A percentile compares a stretch with the other conserved stretches of the same genome.
phyloP scores from a whole-genome alignment of 2,888 invertebrate genomes.

The Drosophila sordidapex region DNA sequence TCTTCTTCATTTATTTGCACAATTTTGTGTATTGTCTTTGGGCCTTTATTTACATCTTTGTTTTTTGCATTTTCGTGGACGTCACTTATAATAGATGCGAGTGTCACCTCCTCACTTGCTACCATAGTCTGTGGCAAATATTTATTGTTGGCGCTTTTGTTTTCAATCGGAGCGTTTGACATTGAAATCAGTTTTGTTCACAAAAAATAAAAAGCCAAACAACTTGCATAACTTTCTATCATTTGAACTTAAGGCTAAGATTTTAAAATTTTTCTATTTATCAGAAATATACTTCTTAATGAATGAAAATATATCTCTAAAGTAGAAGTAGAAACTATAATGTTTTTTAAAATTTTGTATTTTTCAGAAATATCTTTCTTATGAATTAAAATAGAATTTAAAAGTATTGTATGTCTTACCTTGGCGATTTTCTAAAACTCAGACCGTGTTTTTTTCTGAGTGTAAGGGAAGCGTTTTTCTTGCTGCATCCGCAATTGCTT shows the following conservation, averaged over 20 bases:
- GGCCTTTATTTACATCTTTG: constrained; percentile 2
- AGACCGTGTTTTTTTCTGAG: neutral
- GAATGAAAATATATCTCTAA: no score
- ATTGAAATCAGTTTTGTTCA: constrained; percentile 35
- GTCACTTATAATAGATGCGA: constrained; percentile 58
- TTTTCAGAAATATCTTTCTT: no score
- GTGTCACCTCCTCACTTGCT: constrained; percentile 31
- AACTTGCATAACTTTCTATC: neutral
- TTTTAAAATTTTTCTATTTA: neutral
- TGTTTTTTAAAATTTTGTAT: neutral
- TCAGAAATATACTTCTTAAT: no score
- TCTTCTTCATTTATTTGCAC: constrained; percentile 46
- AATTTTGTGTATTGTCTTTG: constrained; percentile 22
- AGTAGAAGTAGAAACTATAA: neutral
- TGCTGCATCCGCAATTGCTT: constrained; percentile 12
- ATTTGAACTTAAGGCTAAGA: neutral
- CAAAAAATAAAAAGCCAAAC: neutral
- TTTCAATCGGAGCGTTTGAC: constrained; percentile 45
- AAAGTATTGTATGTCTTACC: neutral
- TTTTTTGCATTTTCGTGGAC: constrained; percentile 44
- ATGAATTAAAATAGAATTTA: neutral
- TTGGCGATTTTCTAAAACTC: neutral
- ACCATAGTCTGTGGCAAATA: constrained; percentile 62
- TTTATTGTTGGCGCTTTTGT: constrained; percentile 41
- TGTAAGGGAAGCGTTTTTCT: constrained; percentile 20